phyloP scores from a whole-genome alignment of 2,113 vertebrate species.

The Halcyon malimbica region DNA sequence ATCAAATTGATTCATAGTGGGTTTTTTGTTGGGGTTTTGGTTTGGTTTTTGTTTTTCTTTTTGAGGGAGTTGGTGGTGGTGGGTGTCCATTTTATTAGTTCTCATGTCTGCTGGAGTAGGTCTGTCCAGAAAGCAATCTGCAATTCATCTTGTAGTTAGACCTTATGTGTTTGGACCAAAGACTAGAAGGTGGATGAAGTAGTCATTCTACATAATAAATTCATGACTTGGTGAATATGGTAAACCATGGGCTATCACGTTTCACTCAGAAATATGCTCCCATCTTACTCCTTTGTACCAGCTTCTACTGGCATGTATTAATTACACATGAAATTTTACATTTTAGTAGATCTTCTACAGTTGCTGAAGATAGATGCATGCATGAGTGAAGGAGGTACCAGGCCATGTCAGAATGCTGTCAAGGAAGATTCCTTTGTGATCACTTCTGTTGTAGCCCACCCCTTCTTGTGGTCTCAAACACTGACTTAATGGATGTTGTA shows the following conservation, averaged over 20 bases:
- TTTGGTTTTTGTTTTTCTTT: too few species aligned
- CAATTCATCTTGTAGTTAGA: not conserved
- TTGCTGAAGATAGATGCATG: not conserved
- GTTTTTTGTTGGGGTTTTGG: not conserved
- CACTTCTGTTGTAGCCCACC: not conserved
- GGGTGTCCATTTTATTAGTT: not conserved
- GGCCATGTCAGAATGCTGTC: not conserved
- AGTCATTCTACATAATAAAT: not conserved
- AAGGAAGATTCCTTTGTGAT: accelerated
- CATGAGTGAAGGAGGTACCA: not conserved
- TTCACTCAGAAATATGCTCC: not conserved
- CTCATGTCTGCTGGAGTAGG: not conserved
- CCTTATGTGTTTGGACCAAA: not conserved
- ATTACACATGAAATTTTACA: not conserved
- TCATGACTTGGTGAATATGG: not conserved
- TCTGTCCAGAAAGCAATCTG: not conserved
- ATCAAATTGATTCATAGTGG: not conserved
- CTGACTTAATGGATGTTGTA: not conserved
- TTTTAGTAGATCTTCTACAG: not conserved
- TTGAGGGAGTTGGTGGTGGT: too few species aligned
- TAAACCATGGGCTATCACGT: not conserved
- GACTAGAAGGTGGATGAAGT: not conserved
- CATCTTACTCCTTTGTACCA: not conserved
- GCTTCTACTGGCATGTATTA: not conserved
- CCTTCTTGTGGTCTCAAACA: not conserved